Base-by-base conservation (phyloP, 2,113 vertebrate species). In the Cyanoramphus novaezelandiae region DNA sequence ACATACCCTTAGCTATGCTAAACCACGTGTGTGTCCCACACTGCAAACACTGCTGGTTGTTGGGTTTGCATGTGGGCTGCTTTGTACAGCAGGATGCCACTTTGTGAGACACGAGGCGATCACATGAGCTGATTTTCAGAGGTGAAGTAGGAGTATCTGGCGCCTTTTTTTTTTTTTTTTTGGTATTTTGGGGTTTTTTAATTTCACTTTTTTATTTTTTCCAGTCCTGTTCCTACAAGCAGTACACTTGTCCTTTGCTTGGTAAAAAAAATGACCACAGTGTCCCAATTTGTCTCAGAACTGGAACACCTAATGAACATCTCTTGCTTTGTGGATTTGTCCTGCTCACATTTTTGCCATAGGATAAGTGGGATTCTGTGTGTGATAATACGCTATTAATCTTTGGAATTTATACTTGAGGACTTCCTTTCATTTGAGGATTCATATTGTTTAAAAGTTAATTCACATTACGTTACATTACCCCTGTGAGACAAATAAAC, bases 251-350 rank as follows among this genome's bases (percentile, higher is more conserved):
- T 84, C 37, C 43, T 81, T 78, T 96, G 72, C 47, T 27, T 47
- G 80, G 50, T 46, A 5, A 88, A 86, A 75, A 31, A 88, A 75
- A 60, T 46, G 10, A 81, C 89, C 46, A 90, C 9, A 31, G 35
- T 92, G 89, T 84, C 77, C 86, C 70, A 93, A 2, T 89, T 95
- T 97, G 91, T 91, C 35, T 95, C 52, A 69, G 93, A 96, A 84
- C 6, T 94, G 81, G 81, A 93, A 71, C 65, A 72, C 55, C 55
- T 92, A 64, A 81, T 50, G 68, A 89, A 91, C 29, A 65, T 62
- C 41, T 41, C 28, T 92, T 89, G 39, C 86, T 95, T 94, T 82
- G 65, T 77, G 74, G 47, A 94, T 87, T 95, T 93, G 74, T 95
- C 78, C 52, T 87, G 46, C 52, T 95, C 57, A 76, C 21, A 69